Evolutionary conservation across 2,888 invertebrate genomes (phyloP).

Genomic region (Patella ulyssiponensis): DNA sequence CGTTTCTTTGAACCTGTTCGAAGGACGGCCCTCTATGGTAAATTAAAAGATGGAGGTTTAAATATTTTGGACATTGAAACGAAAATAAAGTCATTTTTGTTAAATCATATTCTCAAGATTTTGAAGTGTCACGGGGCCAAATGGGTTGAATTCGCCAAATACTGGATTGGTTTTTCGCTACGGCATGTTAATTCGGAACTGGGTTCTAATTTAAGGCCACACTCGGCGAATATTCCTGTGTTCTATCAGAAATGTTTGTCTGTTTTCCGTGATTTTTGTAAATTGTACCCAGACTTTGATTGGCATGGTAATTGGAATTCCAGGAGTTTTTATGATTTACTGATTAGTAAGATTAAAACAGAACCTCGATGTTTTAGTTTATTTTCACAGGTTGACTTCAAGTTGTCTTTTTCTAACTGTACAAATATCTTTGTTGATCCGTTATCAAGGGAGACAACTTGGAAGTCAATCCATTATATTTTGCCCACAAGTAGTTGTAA

Average conservation of each 20-base stretch:
- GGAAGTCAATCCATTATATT: background rate
- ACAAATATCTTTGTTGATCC: background rate
- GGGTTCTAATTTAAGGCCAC: conserved; percentile 25
- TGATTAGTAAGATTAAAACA: background rate
- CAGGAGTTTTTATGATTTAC: conserved; percentile 8
- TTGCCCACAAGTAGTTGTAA: background rate
- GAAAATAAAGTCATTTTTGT: conserved; percentile 22
- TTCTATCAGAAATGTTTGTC: conserved; percentile 26
- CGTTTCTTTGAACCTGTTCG: conserved; percentile 11
- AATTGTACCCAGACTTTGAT: background rate
- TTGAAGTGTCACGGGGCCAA: conserved; percentile 21
- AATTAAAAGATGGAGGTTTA: conserved; percentile 27
- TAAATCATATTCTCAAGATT: conserved; percentile 28
- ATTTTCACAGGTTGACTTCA: background rate
- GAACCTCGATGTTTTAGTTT: conserved; percentile 1
- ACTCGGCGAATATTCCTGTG: conserved; percentile 26
- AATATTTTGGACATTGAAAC: conserved; percentile 25
- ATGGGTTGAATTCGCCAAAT: conserved; percentile 29
- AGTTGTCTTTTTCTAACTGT: background rate
- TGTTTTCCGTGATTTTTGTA: conserved; percentile 9
- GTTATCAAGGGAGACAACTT: background rate
- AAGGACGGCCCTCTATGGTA: conserved; percentile 23
- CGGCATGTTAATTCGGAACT: conserved; percentile 17
- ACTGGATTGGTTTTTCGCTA: conserved; percentile 30
- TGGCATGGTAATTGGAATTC: background rate